Evolutionary conservation across 2,113 vertebrate species (phyloP).

Genomic region (Carassius carassius): DNA sequence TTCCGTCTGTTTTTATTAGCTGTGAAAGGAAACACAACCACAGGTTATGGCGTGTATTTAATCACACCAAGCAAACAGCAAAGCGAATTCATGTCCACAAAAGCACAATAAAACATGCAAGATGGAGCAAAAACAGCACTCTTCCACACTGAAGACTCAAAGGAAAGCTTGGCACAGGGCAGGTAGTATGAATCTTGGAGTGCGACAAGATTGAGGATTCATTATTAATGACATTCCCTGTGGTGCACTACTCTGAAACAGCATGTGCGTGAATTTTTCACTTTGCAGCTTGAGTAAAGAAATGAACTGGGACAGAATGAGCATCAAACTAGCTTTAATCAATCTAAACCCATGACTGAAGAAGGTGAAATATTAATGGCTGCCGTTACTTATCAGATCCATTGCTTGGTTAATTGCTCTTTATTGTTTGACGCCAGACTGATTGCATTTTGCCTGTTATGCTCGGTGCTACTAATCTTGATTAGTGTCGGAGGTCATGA

Average conservation of each 20-base stretch:
- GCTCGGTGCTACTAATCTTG: conserved; percentile 64
- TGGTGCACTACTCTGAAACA: conserved; percentile 63
- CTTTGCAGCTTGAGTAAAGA: conserved; percentile 61
- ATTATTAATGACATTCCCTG: conserved; percentile 70
- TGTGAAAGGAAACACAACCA: conserved; percentile 61
- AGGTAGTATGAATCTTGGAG: conserved; percentile 64
- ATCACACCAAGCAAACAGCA: not conserved
- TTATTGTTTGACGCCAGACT: conserved; percentile 61
- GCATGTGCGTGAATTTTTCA: conserved; percentile 67
- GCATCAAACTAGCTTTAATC: conserved; percentile 53
- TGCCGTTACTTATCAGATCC: conserved; percentile 50
- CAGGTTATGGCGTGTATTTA: conserved; percentile 58
- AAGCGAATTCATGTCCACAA: not conserved
- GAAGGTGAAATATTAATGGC: conserved; percentile 59
- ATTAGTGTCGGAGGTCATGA: conserved; percentile 65
- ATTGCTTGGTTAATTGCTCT: conserved; percentile 64
- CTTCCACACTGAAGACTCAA: conserved; percentile 46
- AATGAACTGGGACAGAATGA: conserved; percentile 62
- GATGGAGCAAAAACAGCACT: not conserved
- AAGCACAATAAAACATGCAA: not conserved
- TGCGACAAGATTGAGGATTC: conserved; percentile 61
- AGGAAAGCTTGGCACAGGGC: conserved; percentile 61
- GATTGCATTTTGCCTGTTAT: conserved; percentile 22
- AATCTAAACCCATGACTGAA: conserved; percentile 43
- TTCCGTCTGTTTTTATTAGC: conserved; percentile 73